Evolutionary conservation across 2,888 invertebrate species (phyloP).

Genomic region (Nemotelus pantherinus): DNA sequence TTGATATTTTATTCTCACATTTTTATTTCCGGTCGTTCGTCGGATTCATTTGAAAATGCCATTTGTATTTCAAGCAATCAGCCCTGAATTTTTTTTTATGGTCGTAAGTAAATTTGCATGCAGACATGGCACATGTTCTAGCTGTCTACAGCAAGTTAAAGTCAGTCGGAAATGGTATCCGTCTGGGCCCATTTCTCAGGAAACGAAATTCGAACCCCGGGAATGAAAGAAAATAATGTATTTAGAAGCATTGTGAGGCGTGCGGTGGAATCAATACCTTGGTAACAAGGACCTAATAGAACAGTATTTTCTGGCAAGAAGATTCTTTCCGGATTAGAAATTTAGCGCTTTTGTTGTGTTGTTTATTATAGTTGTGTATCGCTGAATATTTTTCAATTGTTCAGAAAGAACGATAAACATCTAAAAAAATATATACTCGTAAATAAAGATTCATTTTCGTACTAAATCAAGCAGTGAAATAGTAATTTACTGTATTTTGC

Average conservation of each 20-base stretch:
- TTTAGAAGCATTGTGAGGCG: neutral
- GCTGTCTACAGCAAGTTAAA: neutral
- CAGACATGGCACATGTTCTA: conserved; percentile 9
- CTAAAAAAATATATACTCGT: too few relatives aligned
- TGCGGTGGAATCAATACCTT: conserved; percentile 4
- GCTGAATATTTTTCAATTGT: too few relatives aligned
- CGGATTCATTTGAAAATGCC: conserved; percentile 1
- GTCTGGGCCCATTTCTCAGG: neutral
- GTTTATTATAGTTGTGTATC: too few relatives aligned
- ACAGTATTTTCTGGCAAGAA: too few relatives aligned
- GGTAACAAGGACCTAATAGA: neutral
- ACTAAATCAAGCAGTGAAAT: too few relatives aligned
- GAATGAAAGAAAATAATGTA: neutral
- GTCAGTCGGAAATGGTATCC: too few relatives aligned
- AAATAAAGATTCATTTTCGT: too few relatives aligned
- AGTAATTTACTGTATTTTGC: too few relatives aligned
- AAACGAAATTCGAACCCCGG: neutral
- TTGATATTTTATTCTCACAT: conserved; percentile 4
- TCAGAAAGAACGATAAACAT: too few relatives aligned
- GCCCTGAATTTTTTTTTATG: conserved; percentile 17
- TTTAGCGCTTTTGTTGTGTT: too few relatives aligned
- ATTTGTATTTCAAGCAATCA: conserved; percentile 5
- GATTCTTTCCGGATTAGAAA: too few relatives aligned
- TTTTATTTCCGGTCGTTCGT: conserved; percentile 10
- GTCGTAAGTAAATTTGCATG: conserved; percentile 30